Evolutionary conservation across 2,797 vertebrate genomes (phyloP), one percentile per base, ranked within the genome.

Genomic region (Rhinatrema bivittatum): DNA sequence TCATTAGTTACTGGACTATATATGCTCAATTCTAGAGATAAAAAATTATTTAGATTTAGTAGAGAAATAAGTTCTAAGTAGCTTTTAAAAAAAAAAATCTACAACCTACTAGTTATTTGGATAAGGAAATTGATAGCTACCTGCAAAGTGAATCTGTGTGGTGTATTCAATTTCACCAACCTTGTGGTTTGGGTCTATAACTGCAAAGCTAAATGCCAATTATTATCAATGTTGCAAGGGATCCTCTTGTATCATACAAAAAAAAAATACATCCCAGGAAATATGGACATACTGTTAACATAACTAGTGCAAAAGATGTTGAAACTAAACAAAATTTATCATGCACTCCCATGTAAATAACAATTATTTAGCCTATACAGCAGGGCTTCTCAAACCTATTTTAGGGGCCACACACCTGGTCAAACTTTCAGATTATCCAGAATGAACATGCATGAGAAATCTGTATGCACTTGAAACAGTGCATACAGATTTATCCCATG

Each of bases 81-180:
- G 62, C 21, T 58, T 65, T 32, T 61, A 70, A 39, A 65, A 48
- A 16, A 7, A 57, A 40, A 25, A 6, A 19, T n/a, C n/a, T n/a
- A n/a, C n/a, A n/a, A n/a, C n/a, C n/a, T n/a, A n/a, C n/a, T n/a
- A n/a, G n/a, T n/a, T n/a, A n/a, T n/a, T n/a, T n/a, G n/a, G n/a
- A n/a, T n/a, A n/a, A n/a, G n/a, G n/a, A n/a, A n/a, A n/a, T n/a
- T n/a, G 56, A 68, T 76, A 66, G 66, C 79, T 86, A 89, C 82
- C 84, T 87, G 79, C 70, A 72, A 58, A 30, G 60, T 68, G 70
- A 88, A 72, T 72, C 70, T 73, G 69, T 71, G 69, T 39, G 48
- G 53, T 64, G 55, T 64, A 72, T 65, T 80, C 65, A 39, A 31
- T 58, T 63, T 54, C 43, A 49, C 3, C 30, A 42, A 47, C 29